Evolutionary conservation across 2,888 invertebrate species (phyloP).

Genomic region (Pycnomerus fuliginosus): DNA sequence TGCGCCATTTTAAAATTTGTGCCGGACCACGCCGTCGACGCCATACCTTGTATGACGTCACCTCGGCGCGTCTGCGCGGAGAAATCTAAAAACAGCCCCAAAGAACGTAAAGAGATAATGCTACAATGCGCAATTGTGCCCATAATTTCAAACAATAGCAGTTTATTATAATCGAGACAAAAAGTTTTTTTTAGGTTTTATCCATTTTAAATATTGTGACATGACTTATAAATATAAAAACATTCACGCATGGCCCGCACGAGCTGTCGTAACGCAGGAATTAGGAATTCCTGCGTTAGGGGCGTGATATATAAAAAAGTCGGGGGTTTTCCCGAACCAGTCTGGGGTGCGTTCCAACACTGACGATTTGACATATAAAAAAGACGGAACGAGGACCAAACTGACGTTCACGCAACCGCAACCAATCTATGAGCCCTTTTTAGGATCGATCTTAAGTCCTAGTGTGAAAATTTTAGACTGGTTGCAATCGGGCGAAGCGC

Average conservation of each 20-base stretch:
- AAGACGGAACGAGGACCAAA: slow-evolving; percentile 10
- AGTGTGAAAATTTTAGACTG: slow-evolving; percentile 24
- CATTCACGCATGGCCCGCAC: slow-evolving; percentile 35
- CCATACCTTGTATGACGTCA: slow-evolving; percentile 10
- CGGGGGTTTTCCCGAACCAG: slow-evolving; percentile 3
- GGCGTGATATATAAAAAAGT: slow-evolving; percentile 19
- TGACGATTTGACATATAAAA: slow-evolving; percentile 24
- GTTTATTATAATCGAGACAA: slow-evolving; percentile 23
- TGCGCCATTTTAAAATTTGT: slow-evolving; percentile 34
- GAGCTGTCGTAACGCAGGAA: slow-evolving; percentile 28
- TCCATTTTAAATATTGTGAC: slow-evolving; percentile 32
- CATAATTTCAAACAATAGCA: slow-evolving; percentile 33
- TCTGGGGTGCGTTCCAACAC: slow-evolving; percentile 9
- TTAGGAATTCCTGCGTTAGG: slow-evolving; percentile 28
- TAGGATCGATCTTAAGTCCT: slow-evolving; percentile 22
- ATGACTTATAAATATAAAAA: slow-evolving; percentile 45
- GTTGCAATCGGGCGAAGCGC: slow-evolving; percentile 27
- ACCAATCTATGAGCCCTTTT: slow-evolving; percentile 43
- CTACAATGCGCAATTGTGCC: slow-evolving; percentile 32
- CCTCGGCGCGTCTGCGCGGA: too few species aligned
- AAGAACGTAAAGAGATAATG: slow-evolving; percentile 11
- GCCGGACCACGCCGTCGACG: slow-evolving; percentile 22
- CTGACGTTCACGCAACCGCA: slow-evolving; percentile 4
- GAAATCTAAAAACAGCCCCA: too few species aligned
- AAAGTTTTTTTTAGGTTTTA: slow-evolving; percentile 14